These are phyloP conservation scores for Umimayanthus chanpuru DNA, from an alignment of 92 coral and sea anemone species.

Conservation along the genomic window DNA sequence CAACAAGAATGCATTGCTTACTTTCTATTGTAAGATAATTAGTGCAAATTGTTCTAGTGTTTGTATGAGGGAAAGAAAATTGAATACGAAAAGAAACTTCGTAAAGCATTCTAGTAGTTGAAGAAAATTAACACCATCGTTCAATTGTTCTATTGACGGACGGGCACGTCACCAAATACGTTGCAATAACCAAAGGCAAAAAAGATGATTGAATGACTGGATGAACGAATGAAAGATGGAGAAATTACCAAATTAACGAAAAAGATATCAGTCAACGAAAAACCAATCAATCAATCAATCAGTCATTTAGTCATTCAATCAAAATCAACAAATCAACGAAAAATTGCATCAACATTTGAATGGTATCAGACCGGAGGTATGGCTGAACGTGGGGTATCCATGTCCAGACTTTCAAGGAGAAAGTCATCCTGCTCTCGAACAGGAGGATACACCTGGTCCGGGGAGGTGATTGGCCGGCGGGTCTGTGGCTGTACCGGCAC, in stretches of 20 bases:
- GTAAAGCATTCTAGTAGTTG: too few relatives aligned
- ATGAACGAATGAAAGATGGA: neutral
- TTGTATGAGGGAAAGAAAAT: too few relatives aligned
- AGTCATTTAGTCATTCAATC: neutral
- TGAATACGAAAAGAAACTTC: too few relatives aligned
- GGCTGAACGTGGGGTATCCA: conserved; percentile 74
- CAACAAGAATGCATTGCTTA: too few relatives aligned
- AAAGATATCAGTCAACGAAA: neutral
- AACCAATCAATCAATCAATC: too few relatives aligned
- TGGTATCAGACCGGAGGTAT: conserved; percentile 76
- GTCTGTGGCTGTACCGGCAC: conserved; percentile 94
- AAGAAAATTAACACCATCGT: too few relatives aligned
- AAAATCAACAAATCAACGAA: neutral
- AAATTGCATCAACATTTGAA: neutral
- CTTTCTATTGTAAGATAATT: too few relatives aligned
- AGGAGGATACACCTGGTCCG: conserved; percentile 87
- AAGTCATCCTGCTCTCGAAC: conserved; percentile 83
- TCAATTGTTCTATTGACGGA: neutral
- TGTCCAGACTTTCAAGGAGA: conserved; percentile 76
- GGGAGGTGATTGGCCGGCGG: conserved; percentile 73
- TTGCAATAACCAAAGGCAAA: too few relatives aligned
- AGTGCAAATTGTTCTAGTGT: too few relatives aligned
- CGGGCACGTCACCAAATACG: too few relatives aligned
- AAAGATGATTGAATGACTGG: neutral
- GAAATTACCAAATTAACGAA: neutral